Conservation (phyloP, 1,140 invertebrate genomes). For the Brachionus calyciflorus region DNA sequence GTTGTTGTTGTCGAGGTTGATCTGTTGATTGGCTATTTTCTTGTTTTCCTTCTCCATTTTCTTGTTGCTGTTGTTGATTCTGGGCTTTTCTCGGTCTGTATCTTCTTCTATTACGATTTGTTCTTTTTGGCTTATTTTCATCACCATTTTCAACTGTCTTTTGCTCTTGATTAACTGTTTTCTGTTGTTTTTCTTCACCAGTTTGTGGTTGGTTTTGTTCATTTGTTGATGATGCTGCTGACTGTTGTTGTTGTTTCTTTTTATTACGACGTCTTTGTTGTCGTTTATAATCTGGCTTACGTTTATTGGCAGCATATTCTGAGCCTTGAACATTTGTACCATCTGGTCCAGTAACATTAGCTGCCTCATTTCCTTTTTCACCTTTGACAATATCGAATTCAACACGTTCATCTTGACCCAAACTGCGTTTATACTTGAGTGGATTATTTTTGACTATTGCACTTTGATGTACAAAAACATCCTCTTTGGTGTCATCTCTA, state of each 20-base stretch:
- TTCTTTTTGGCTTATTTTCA: not conserved
- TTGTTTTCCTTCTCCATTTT: not conserved
- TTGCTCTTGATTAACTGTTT: not conserved
- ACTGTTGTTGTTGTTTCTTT: not conserved
- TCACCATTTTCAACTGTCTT: not conserved
- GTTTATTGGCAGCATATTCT: not conserved
- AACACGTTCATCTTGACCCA: slow-evolving; percentile 95
- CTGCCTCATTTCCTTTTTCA: slow-evolving; percentile 80
- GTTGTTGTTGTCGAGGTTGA: not conserved
- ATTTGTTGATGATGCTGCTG: too few species aligned
- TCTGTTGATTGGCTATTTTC: not conserved
- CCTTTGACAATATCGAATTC: slow-evolving; percentile 92
- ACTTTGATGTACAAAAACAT: slow-evolving; percentile 94
- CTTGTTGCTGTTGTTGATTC: not conserved
- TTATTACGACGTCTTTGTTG: not conserved
- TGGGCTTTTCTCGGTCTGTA: not conserved
- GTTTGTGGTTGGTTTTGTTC: not conserved
- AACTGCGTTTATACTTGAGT: slow-evolving; percentile 91
- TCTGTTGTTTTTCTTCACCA: not conserved
- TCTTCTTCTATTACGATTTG: not conserved
- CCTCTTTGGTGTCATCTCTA: slow-evolving; percentile 95
- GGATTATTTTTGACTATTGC: slow-evolving; percentile 96
- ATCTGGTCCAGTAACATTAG: slow-evolving; percentile 90
- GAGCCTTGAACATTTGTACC: slow-evolving; percentile 84
- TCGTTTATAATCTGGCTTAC: slow-evolving; percentile 6